phyloP scores from a whole-genome alignment of 2,113 vertebrate species.

The Urocolius indicus region DNA sequence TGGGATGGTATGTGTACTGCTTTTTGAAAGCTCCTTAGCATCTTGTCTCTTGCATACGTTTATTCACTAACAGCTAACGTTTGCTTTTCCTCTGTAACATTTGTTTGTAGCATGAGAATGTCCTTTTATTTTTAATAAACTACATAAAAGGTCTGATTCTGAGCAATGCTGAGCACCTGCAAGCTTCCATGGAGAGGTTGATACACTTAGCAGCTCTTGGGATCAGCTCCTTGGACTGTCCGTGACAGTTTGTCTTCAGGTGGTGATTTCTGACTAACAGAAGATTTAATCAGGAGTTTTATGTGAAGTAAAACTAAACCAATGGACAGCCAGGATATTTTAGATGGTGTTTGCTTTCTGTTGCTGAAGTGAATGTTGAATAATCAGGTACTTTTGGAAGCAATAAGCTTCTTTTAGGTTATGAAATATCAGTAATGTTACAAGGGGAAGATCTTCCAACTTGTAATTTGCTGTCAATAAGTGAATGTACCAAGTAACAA shows the following conservation, averaged over 20 bases:
- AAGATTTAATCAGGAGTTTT: neutral
- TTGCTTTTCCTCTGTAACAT: conserved; percentile 75
- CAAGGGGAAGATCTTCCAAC: neutral
- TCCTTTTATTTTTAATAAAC: conserved; percentile 70
- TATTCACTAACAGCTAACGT: conserved; percentile 70
- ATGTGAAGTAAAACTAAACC: neutral
- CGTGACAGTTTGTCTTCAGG: neutral
- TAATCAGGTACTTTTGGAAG: neutral
- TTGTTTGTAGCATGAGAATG: conserved; percentile 78
- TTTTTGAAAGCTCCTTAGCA: conserved; percentile 65
- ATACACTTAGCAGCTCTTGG: neutral
- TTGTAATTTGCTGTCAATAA: neutral
- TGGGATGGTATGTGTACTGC: conserved; percentile 89
- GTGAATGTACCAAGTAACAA: neutral
- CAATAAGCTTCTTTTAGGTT: neutral
- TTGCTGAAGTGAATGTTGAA: neutral
- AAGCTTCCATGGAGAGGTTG: neutral
- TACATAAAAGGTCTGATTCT: conserved; percentile 64
- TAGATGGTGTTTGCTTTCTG: neutral
- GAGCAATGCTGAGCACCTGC: conserved; percentile 62
- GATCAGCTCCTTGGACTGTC: neutral
- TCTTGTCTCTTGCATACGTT: conserved; percentile 58
- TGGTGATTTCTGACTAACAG: neutral
- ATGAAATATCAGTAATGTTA: neutral
- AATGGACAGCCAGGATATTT: neutral